Conservation (phyloP, 2,888 invertebrate genomes). For the Nowickia ferox region DNA sequence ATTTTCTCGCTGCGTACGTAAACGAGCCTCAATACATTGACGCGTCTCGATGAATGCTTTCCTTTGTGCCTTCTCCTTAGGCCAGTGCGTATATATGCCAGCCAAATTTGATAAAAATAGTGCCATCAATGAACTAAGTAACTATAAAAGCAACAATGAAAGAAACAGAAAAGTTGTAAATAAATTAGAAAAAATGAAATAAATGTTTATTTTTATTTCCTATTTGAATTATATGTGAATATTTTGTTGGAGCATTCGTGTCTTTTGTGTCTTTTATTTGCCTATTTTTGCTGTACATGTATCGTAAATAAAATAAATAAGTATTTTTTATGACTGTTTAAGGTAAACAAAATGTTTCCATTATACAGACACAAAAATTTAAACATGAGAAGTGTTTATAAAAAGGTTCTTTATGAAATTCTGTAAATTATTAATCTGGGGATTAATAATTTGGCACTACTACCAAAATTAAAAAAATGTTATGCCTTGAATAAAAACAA, state of each 20-base stretch:
- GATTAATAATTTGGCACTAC: background rate
- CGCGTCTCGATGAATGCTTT: constrained; percentile 97
- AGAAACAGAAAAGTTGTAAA: constrained; percentile 14
- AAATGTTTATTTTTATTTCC: constrained; percentile 42
- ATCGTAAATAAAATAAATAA: constrained; percentile 2
- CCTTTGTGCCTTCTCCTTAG: constrained; percentile 94
- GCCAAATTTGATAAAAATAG: constrained; percentile 91
- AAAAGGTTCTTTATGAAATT: too few species aligned
- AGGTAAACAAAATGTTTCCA: constrained; percentile 8
- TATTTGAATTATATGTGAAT: constrained; percentile 29
- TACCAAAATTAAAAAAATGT: background rate
- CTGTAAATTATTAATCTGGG: background rate
- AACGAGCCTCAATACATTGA: constrained; percentile 94
- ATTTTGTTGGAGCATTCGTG: constrained; percentile 1
- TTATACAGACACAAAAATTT: background rate
- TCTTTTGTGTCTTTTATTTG: background rate
- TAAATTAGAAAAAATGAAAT: background rate
- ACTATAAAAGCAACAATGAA: constrained; percentile 73
- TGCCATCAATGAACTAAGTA: constrained; percentile 85
- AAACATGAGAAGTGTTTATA: background rate
- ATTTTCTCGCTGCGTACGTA: constrained; percentile 95
- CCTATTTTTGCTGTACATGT: background rate
- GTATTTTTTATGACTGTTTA: constrained; percentile 37
- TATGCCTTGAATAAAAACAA: too few species aligned
- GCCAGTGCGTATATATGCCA: constrained; percentile 95